Percentiles rank a stretch among this genome's conserved stretches.
These are phyloP conservation scores for Synaphobranchus kaupii DNA, from an alignment of 2,797 vertebrate species.

Conservation along the genomic window DNA sequence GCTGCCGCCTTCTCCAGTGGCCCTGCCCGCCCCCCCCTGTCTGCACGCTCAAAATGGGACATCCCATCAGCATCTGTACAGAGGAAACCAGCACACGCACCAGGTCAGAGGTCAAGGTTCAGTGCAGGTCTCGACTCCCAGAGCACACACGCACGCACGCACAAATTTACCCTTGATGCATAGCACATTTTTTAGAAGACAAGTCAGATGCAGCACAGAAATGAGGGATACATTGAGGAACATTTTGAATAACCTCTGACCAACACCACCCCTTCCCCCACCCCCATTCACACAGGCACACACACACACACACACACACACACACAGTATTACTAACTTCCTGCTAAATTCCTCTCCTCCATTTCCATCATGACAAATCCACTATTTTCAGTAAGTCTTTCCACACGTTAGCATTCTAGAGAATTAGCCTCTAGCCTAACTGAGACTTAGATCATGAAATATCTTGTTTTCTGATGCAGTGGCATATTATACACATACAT, in stretches of 20 bases:
- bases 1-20: conserved; percentile 85
- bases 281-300: background rate
- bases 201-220: background rate
- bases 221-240: background rate
- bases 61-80: conserved; percentile 62
- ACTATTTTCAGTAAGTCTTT: background rate
- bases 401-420: background rate
- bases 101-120: background rate
- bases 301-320: background rate
- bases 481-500: background rate
- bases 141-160: background rate
- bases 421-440: background rate
- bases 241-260: too few relatives aligned
- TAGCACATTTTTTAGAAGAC: too few relatives aligned
- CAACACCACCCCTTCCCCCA: background rate
- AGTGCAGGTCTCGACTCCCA: too few relatives aligned
- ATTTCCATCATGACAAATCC: background rate
- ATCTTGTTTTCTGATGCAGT: background rate
- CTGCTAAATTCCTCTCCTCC: background rate
- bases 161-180: too few relatives aligned
- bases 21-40: conserved; percentile 57
- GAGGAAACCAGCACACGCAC: background rate
- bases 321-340: background rate
- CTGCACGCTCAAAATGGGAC: conserved; percentile 46
- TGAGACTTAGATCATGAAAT: background rate